Evolutionary conservation across 2,797 vertebrate genomes (phyloP).

Genomic region (Leuciscus waleckii): DNA sequence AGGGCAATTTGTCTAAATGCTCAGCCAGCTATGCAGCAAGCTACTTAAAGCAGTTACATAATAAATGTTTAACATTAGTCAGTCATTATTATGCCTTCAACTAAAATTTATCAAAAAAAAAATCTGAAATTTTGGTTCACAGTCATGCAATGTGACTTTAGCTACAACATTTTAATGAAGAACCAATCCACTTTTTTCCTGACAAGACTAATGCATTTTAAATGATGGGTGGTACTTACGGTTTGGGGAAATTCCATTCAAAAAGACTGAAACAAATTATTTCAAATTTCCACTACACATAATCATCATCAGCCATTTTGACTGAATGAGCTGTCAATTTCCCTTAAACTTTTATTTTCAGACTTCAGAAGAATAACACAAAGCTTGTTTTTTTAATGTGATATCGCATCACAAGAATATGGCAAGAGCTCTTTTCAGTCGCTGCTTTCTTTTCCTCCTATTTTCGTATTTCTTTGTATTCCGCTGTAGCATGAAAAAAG

Average conservation of each 20-base stretch:
- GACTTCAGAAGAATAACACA: background rate
- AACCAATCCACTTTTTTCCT: background rate
- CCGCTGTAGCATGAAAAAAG: too few relatives aligned
- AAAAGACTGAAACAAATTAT: background rate
- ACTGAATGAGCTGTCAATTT: background rate
- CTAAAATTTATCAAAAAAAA: background rate
- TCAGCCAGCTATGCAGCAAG: background rate
- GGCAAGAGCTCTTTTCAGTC: too few relatives aligned
- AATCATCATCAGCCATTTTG: background rate
- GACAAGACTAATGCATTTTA: background rate
- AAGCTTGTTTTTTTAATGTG: too few relatives aligned
- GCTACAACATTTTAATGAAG: too few relatives aligned
- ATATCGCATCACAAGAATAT: too few relatives aligned
- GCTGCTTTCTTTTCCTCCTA: too few relatives aligned
- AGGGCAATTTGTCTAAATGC: background rate
- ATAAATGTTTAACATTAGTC: background rate
- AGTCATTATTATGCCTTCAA: background rate
- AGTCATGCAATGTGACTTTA: background rate
- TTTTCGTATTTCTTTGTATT: too few relatives aligned
- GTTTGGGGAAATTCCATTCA: background rate
- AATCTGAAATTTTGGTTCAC: background rate
- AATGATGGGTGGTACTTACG: background rate
- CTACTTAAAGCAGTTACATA: constrained; percentile 4
- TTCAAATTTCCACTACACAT: background rate
- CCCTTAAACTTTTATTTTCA: background rate